These are phyloP conservation scores for Miltochrista miniata DNA, from an alignment of 2,888 invertebrate genomes.

Conservation along the genomic window DNA sequence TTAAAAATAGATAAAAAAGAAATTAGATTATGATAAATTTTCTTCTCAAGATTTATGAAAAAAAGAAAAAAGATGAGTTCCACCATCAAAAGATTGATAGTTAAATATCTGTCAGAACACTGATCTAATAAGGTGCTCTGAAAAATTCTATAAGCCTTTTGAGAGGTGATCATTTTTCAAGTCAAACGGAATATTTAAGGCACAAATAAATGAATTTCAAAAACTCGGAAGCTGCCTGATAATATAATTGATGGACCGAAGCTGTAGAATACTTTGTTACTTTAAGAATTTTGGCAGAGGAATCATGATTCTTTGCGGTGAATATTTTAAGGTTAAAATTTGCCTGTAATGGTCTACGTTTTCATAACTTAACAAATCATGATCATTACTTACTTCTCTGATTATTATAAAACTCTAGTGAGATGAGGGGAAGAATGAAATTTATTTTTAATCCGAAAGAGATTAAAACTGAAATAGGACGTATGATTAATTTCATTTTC, in stretches of 20 bases:
- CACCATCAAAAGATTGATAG: not conserved
- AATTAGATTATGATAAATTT: too few species aligned
- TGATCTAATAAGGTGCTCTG: not conserved
- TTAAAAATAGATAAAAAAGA: too few species aligned
- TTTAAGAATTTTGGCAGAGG: slow-evolving; percentile 13
- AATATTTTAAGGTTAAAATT: slow-evolving; percentile 22
- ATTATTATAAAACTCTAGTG: too few species aligned
- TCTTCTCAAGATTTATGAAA: too few species aligned
- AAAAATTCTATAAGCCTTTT: slow-evolving; percentile 2
- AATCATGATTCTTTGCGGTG: slow-evolving; percentile 6
- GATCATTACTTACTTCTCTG: not conserved
- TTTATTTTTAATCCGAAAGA: too few species aligned
- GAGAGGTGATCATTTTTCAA: slow-evolving; percentile 3
- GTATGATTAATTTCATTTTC: too few species aligned
- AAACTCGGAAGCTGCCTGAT: slow-evolving; percentile 1
- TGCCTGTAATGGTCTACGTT: slow-evolving; percentile 35
- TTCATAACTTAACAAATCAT: slow-evolving; percentile 31
- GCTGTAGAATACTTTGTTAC: slow-evolving; percentile 6
- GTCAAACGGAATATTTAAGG: not conserved
- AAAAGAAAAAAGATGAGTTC: too few species aligned
- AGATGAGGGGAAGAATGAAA: too few species aligned
- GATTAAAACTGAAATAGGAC: too few species aligned
- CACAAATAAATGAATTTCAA: slow-evolving; percentile 5
- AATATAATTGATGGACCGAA: slow-evolving; percentile 9
- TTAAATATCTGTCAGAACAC: not conserved